Percentiles rank a stretch among this genome's conserved stretches.
phyloP scores from a whole-genome alignment of 2,888 invertebrate species.

The Cantharis nigra region DNA sequence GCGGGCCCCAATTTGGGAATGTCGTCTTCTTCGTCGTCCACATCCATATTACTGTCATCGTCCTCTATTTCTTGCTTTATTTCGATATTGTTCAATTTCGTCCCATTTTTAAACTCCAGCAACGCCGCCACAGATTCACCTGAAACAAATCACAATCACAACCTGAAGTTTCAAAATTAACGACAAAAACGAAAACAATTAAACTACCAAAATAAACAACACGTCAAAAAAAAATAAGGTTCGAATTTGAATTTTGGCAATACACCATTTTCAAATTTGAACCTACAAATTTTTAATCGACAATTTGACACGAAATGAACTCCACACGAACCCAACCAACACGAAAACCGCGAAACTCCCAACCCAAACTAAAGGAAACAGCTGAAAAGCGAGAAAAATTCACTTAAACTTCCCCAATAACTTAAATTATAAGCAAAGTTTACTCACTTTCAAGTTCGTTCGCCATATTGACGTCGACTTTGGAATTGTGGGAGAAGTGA shows the following conservation, averaged over 20 bases:
- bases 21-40: constrained; percentile 63
- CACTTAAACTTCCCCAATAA: constrained; percentile 12
- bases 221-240: constrained; percentile 13
- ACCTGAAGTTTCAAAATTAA: neutral
- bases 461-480: constrained; percentile 74
- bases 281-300: constrained; percentile 37
- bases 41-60: constrained; percentile 63
- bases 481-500: constrained; percentile 44
- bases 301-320: constrained; percentile 8
- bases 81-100: constrained; percentile 50
- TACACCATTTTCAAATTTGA: constrained; percentile 54
- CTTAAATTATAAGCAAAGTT: constrained; percentile 49
- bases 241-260: constrained; percentile 52
- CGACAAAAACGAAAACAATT: constrained; percentile 13
- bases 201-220: neutral
- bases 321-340: neutral
- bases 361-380: neutral
- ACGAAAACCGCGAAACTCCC: neutral
- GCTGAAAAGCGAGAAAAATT: neutral
- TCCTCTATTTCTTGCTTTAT: constrained; percentile 52
- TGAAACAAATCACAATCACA: constrained; percentile 40
- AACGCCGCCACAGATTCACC: constrained; percentile 62
- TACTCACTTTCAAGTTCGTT: constrained; percentile 80
- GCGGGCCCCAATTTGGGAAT: constrained; percentile 78
- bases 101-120: constrained; percentile 63